Evolutionary conservation across 2,888 invertebrate species (phyloP).

Genomic region (Thalpophila matura): DNA sequence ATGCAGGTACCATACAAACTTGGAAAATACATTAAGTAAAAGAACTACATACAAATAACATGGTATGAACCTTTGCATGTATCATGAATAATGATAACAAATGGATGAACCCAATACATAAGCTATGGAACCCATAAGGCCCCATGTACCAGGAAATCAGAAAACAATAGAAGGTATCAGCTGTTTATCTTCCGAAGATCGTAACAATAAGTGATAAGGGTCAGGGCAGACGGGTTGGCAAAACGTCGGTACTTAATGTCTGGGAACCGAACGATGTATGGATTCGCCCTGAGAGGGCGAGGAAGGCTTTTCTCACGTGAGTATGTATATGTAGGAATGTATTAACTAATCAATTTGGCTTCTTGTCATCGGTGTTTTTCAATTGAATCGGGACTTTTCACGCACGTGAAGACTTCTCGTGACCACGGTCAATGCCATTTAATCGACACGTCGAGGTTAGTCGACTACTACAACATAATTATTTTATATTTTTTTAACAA

Average conservation of each 20-base stretch:
- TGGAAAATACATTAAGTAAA: no score
- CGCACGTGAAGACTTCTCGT: no score
- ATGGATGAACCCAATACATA: conserved; percentile 9
- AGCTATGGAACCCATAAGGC: conserved; percentile 6
- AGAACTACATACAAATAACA: no score
- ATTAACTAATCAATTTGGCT: conserved; percentile 9
- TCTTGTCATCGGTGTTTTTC: background rate
- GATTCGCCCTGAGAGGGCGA: conserved; percentile 23
- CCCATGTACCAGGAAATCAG: conserved; percentile 55
- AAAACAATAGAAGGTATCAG: conserved; percentile 50
- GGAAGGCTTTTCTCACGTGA: conserved; percentile 25
- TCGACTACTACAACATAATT: no score
- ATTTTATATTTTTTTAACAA: no score
- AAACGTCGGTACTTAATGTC: conserved; percentile 54
- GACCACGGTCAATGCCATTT: no score
- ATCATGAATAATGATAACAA: conserved; percentile 23
- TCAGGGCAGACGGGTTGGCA: conserved; percentile 46
- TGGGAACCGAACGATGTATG: conserved; percentile 41
- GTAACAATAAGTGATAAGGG: conserved; percentile 62
- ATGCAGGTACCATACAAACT: no score
- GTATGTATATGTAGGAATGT: background rate
- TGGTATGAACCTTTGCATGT: background rate
- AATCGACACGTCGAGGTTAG: no score
- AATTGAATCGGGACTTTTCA: no score
- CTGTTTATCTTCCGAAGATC: conserved; percentile 52